Evolutionary conservation across 1,140 invertebrate species (phyloP).

Genomic region (Zaprionus nigranus): DNA sequence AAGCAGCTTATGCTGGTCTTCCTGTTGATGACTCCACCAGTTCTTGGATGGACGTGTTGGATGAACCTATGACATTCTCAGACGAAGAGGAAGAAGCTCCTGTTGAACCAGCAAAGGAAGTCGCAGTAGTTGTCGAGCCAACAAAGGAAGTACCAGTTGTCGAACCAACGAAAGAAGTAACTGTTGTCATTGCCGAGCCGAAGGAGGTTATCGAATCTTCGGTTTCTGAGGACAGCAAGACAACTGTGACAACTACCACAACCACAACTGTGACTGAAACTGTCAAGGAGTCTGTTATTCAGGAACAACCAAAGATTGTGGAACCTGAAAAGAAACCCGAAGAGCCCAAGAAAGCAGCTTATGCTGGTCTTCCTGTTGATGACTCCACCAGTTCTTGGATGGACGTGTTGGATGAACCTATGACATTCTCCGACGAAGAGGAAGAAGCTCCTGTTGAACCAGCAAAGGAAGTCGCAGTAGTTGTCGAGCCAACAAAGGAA

Average conservation of each 20-base stretch:
- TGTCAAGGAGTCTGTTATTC: too few species aligned
- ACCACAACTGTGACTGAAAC: slow-evolving; percentile 10
- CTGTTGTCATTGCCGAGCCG: background rate
- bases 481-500: background rate
- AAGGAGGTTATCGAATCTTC: slow-evolving; percentile 7
- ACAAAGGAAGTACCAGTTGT: background rate
- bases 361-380: slow-evolving; percentile 85
- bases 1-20: too few species aligned
- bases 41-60: too few species aligned
- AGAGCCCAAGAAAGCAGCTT: slow-evolving; percentile 61
- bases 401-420: slow-evolving; percentile 85
- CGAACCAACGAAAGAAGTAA: background rate
- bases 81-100: too few species aligned
- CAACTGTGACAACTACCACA: slow-evolving; percentile 15
- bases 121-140: background rate
- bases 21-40: too few species aligned
- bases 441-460: slow-evolving; percentile 47
- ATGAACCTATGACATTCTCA: too few species aligned
- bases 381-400: slow-evolving; percentile 85
- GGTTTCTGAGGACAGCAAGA: background rate
- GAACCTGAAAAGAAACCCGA: slow-evolving; percentile 8
- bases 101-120: too few species aligned
- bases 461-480: slow-evolving; percentile 5
- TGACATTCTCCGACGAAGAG: slow-evolving; percentile 84
- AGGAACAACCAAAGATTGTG: background rate